These are phyloP conservation scores for Plectus sambesii DNA, from an alignment of 1,140 invertebrate genomes.

Conservation along the genomic window DNA sequence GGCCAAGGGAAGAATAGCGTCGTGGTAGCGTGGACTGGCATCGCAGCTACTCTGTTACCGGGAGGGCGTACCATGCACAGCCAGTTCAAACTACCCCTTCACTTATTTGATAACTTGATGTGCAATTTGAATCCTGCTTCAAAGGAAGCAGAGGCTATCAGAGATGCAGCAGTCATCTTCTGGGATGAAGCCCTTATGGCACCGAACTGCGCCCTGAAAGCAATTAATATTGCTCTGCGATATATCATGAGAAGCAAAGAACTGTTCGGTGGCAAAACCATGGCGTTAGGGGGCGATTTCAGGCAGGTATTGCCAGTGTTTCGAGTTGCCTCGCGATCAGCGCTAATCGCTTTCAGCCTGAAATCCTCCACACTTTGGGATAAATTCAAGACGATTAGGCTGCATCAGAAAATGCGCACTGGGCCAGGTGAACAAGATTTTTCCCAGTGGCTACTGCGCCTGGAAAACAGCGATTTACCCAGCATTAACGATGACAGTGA, in stretches of 20 bases:
- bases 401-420: constrained; percentile 33
- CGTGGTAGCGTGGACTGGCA: too few species aligned
- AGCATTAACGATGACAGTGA: constrained; percentile 18
- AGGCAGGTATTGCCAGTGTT: constrained; percentile 33
- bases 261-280: constrained; percentile 34
- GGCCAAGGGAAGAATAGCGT: too few species aligned
- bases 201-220: too few species aligned
- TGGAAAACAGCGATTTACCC: constrained; percentile 28
- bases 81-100: too few species aligned
- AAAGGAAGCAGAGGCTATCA: too few species aligned
- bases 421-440: constrained; percentile 16
- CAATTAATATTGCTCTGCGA: constrained; percentile 22
- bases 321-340: constrained; percentile 16
- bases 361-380: constrained; percentile 33
- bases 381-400: constrained; percentile 13
- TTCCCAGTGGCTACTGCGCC: constrained; percentile 20
- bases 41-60: too few species aligned
- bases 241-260: constrained; percentile 22
- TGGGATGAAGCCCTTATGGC: too few species aligned
- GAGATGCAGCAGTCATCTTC: too few species aligned
- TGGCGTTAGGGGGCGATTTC: constrained; percentile 40
- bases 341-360: constrained; percentile 27
- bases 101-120: too few species aligned
- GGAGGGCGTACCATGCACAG: too few species aligned
- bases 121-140: too few species aligned